Base-by-base conservation (phyloP, 2,888 invertebrate species). In the Cephus rjabovi region DNA sequence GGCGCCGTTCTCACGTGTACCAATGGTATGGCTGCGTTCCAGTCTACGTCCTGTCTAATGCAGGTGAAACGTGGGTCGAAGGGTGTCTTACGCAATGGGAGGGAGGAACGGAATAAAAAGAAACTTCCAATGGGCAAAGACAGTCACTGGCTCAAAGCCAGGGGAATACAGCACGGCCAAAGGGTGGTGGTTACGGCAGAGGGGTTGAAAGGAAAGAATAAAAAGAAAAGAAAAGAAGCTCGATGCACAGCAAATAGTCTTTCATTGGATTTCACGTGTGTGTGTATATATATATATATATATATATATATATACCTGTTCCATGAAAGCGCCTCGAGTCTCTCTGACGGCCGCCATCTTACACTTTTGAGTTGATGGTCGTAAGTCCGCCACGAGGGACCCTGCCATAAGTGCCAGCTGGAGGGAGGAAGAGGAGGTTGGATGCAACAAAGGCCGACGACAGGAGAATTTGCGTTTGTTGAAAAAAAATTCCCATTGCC, bases 61-160 rank as follows among this genome's bases (percentile, higher is more conserved):
- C 75, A 78, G 77, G 77, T 78, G 37, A 37, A 40, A 78, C 70
- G 77, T n/a, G 75, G 74, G 35, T 23, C 3, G 73, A 74, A 74
- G 34, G 69, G 74, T 23, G 74, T 15, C n/a, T 68, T 73, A 68
- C 30, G 69, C 56, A 68, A 74, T 74, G 37, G 70, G 71, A 33
- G 70, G 34, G 9, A 69, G 56, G 70, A n/a, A n/a, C 35, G n/a
- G 71, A 34, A 71, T 1, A 6, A 34, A 34, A 33, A 75, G 77
- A 56, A 40, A 15, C 40, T 40, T 23, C 15, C 56, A 56, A 56
- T 56, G 23, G 56, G 56, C 56, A 56, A 56, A 23, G 56, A 56
- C 56, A 56, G 15, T 6, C 23, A 9, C 56, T 56, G 56, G 56
- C 56, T 56, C 23, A 9, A 56, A 23, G 9, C 23, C 56, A 56